These are phyloP conservation scores for Amphipoea lucens DNA, from an alignment of 2,888 invertebrate species.

Conservation along the genomic window DNA sequence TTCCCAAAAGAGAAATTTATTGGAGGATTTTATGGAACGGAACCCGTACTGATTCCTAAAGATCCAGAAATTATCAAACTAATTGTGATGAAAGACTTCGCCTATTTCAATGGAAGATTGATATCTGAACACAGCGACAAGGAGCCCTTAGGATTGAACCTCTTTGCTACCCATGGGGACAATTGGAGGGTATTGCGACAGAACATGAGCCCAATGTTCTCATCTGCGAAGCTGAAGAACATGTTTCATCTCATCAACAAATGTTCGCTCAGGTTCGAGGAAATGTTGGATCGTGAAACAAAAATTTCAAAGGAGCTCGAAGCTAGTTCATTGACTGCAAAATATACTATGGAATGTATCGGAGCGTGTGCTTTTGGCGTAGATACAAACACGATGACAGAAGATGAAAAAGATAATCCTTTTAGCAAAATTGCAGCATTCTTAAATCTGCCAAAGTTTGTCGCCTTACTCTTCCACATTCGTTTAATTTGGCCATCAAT, in stretches of 20 bases:
- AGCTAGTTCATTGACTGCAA: slow-evolving; percentile 36
- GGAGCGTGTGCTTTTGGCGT: slow-evolving; percentile 44
- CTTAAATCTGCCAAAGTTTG: background rate
- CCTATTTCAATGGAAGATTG: too few relatives aligned
- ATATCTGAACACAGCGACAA: too few relatives aligned
- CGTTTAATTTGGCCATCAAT: slow-evolving; percentile 36
- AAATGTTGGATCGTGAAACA: slow-evolving; percentile 50
- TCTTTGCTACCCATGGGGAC: slow-evolving; percentile 45
- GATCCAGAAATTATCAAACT: too few relatives aligned
- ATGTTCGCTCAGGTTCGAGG: slow-evolving; percentile 39
- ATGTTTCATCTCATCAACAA: slow-evolving; percentile 66
- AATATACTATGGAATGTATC: slow-evolving; percentile 60
- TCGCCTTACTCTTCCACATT: background rate
- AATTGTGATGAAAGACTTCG: too few relatives aligned
- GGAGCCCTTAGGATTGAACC: too few relatives aligned
- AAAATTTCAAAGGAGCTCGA: slow-evolving; percentile 43
- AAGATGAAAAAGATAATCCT: slow-evolving; percentile 25
- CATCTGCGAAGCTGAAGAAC: slow-evolving; percentile 65
- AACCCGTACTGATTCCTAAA: too few relatives aligned
- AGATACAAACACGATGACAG: slow-evolving; percentile 37
- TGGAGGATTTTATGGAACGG: too few relatives aligned
- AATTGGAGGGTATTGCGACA: slow-evolving; percentile 64
- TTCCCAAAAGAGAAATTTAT: too few relatives aligned
- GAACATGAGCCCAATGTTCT: slow-evolving; percentile 65
- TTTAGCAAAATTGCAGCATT: slow-evolving; percentile 30